Evolutionary conservation across 2,888 invertebrate species (phyloP), one percentile per base, ranked within the genome.

Genomic region (Platypus cylindrus): DNA sequence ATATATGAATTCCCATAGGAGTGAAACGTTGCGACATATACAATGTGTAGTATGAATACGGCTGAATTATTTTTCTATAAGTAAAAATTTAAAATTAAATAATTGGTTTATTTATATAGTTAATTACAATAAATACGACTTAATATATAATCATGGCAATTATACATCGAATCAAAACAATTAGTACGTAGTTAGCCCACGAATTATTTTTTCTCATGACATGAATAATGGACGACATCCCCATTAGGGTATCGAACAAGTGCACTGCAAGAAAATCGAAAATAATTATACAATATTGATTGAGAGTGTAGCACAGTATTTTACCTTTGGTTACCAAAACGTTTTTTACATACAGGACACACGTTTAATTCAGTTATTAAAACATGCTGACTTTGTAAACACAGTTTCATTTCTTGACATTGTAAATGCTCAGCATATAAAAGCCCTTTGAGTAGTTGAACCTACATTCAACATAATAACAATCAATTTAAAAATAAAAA

Each of bases 161-260:
- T n/a, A n/a, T n/a, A n/a, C n/a, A n/a, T n/a, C n/a, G n/a, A n/a
- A n/a, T n/a, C n/a, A n/a, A n/a, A n/a, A n/a, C n/a, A n/a, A n/a
- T n/a, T n/a, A n/a, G n/a, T n/a, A n/a, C n/a, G n/a, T n/a, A n/a
- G n/a, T n/a, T n/a, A n/a, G n/a, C n/a, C n/a, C n/a, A n/a, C n/a
- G 20, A 7, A 9, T 20, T 34, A 38, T 33, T 64, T 65, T 24
- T 64, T 66, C 36, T 68, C 75, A 51, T 79, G 77, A 60, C 95
- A 95, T 3, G 85, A 89, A 56, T 85, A 89, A 63, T 95, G 95
- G 1, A 93, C 87, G 13, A 94, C 78, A 48, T 86, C 83, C 2
- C 90, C 91, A 60, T 83, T 84, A 2, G 93, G 87, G 62, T 85
- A 87, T 29, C 91, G 71, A 4, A 91, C 87, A 61, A 95, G 87